Conservation (phyloP, 2,113 vertebrate species). For the Cryptomyrus ogoouensis region DNA sequence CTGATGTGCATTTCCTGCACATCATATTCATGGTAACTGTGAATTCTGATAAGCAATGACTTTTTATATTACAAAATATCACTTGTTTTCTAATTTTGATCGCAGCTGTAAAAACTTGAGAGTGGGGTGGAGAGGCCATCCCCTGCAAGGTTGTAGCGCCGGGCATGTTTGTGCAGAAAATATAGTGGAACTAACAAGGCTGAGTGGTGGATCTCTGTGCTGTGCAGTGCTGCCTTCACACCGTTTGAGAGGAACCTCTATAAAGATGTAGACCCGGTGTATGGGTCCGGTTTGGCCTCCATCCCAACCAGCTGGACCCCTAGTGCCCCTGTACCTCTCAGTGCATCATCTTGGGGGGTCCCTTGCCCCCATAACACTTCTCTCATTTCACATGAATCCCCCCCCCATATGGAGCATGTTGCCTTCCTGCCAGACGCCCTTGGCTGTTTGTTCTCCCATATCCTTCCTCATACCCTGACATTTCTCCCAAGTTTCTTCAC, state of each 20-base stretch:
- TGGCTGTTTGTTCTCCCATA: constrained; percentile 47
- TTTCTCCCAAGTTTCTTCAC: constrained; percentile 61
- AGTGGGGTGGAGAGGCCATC: neutral
- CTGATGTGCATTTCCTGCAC: neutral
- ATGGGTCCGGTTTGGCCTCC: neutral
- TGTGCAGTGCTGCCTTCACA: neutral
- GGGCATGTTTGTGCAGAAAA: neutral
- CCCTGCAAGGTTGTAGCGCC: neutral
- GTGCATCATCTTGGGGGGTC: too few species aligned
- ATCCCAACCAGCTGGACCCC: too few species aligned
- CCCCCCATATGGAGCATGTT: constrained; percentile 53
- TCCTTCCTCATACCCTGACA: constrained; percentile 64
- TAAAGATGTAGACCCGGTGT: neutral
- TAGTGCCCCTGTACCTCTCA: too few species aligned
- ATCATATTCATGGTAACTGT: too few species aligned
- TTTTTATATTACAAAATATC: too few species aligned
- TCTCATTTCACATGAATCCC: neutral
- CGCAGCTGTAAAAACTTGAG: too few species aligned
- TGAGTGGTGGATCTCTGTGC: neutral
- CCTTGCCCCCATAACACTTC: too few species aligned
- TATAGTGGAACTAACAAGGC: neutral
- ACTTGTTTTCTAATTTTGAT: too few species aligned
- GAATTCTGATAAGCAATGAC: too few species aligned
- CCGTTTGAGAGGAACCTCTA: neutral
- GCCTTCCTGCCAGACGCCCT: constrained; percentile 48